Base-by-base conservation (phyloP, 2,797 vertebrate species). In the Loriculus beryllinus region DNA sequence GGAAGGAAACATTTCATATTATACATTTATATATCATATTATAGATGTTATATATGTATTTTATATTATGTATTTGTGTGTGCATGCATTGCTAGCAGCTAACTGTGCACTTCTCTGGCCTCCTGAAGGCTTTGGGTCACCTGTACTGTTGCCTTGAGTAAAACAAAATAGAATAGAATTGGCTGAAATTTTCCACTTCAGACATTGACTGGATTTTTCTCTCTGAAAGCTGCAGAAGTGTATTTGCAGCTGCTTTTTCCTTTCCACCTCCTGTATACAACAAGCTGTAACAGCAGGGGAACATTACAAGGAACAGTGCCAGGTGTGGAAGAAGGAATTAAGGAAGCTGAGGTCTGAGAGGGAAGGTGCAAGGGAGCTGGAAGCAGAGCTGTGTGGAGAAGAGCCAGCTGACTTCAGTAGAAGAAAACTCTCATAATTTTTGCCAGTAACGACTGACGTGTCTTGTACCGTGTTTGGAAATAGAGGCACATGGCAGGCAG, bases 281-380 rank as follows among this genome's bases (percentile, higher is more conserved):
- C 1, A 14, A 86, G 42, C 14, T 59, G 7, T 26, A 80, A 31
- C 0, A 0, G 43, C 21, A 51, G 6, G 28, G 33, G 19, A 60
- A 37, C 33, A 54, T 18, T 28, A 22, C 12, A 51, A 49, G 49
- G 19, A 83, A 8, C 39, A 31, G n/a, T 63, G 33, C 31, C 16
- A 23, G 7, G 31, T 42, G 20, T 51, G 5, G 7, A 91, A 86
- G 67, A 63, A 83, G 86, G 74, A 26, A 70, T 81, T 94, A 84
- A 86, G 48, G 37, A 75, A 70, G 10, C 29, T 47, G 49, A 45
- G 29, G 17, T 70, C 48, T 49, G 52, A 26, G 22, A 76, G 16
- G 48, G 62, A 86, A 90, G 79, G 54, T 90, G 20, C 28, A 57
- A 78, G 35, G 31, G 57, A 90, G 13, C 3, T 92, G 54, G 67